A percentile compares a stretch with the other conserved stretches of the same genome.
phyloP scores from a whole-genome alignment of 2,113 vertebrate species.

The Mormoops blainvillei region DNA sequence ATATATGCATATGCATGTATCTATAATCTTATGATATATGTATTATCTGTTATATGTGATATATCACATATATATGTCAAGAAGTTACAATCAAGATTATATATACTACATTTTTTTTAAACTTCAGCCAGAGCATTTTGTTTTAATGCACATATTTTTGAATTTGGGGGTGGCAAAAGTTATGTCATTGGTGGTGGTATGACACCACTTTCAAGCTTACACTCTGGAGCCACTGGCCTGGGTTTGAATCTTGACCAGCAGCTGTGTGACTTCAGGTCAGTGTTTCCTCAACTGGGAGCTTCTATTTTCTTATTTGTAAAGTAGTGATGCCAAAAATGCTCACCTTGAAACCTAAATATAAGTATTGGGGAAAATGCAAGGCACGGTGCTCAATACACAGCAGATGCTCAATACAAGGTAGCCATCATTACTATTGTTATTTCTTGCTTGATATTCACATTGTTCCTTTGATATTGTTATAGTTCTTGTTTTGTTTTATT shows the following conservation, averaged over 20 bases:
- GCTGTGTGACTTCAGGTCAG: neutral
- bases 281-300: neutral
- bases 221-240: neutral
- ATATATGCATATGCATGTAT: too few relatives aligned
- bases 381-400: neutral
- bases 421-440: too few relatives aligned
- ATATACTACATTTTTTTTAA: neutral
- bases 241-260: neutral
- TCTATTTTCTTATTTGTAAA: neutral
- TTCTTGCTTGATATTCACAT: neutral
- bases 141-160: neutral
- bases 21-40: too few relatives aligned
- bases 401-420: neutral
- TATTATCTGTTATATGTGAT: neutral
- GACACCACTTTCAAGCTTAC: neutral
- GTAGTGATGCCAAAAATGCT: neutral
- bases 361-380: accelerated
- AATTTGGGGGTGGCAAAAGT: neutral
- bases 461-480: neutral
- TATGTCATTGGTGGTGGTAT: neutral
- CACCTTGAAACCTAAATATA: neutral
- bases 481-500: neutral
- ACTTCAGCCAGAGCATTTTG: neutral
- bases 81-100: neutral
- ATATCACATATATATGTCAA: neutral